These are phyloP conservation scores for Astyanax mexicanus DNA, from an alignment of 2,797 vertebrate species.

Conservation along the genomic window DNA sequence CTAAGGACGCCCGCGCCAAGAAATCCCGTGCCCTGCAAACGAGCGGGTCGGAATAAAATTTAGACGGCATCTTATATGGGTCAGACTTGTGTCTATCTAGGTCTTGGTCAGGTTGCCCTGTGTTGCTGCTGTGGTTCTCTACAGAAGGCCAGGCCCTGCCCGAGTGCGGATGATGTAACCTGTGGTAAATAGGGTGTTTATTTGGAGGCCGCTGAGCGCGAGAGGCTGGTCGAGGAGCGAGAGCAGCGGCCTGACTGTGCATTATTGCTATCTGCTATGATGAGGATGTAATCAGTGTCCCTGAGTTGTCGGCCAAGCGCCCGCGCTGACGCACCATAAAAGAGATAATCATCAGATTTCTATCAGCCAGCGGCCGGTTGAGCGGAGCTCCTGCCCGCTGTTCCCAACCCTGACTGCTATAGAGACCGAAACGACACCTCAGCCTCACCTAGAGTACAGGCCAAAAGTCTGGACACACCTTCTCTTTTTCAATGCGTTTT, in stretches of 20 bases:
- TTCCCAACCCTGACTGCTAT: background rate
- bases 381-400: background rate
- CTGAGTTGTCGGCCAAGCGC: constrained; percentile 53
- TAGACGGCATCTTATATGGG: no score
- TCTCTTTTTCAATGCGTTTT: no score
- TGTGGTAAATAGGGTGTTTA: constrained; percentile 69
- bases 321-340: constrained; percentile 57
- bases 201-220: constrained; percentile 57
- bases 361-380: constrained; percentile 43
- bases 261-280: constrained; percentile 72
- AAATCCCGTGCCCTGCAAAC: no score
- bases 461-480: no score
- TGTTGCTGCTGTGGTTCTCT: background rate
- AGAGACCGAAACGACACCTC: background rate
- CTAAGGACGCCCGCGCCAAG: background rate
- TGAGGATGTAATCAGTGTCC: constrained; percentile 69
- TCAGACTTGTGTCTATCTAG: constrained; percentile 9
- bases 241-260: constrained; percentile 62
- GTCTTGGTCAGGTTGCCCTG: background rate
- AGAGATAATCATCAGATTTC: constrained; percentile 61
- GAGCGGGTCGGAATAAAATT: no score
- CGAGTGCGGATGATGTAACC: constrained; percentile 74
- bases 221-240: constrained; percentile 64
- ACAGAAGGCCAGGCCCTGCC: constrained; percentile 57
- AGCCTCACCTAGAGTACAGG: no score